Conservation (phyloP, 2,113 vertebrate species). For the Aegypius monachus region DNA sequence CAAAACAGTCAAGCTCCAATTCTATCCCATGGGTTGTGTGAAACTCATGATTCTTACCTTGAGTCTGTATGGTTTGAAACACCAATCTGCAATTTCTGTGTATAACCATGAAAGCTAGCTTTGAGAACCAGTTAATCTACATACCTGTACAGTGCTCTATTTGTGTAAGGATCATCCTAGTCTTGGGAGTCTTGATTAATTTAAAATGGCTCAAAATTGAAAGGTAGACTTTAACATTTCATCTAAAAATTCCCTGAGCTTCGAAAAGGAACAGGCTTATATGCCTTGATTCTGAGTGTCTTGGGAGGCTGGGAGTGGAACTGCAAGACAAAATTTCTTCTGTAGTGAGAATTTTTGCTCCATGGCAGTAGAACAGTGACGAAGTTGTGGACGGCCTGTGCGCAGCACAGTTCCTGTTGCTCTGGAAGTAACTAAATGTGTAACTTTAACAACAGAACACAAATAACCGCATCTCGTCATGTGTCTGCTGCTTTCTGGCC, state of each 20-base stretch:
- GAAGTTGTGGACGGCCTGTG: background rate
- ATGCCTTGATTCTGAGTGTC: background rate
- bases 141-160: background rate
- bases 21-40: background rate
- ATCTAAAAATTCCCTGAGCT: background rate
- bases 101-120: background rate
- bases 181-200: background rate
- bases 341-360: background rate
- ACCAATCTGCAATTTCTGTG: background rate
- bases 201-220: background rate
- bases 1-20: rapidly evolving
- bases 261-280: background rate
- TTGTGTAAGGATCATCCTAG: background rate
- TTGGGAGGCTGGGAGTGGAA: background rate
- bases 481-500: background rate
- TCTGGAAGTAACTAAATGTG: background rate
- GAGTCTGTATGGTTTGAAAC: background rate
- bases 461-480: background rate
- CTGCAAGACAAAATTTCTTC: background rate
- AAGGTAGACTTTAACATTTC: background rate
- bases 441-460: background rate
- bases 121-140: background rate
- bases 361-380: background rate
- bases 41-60: background rate
- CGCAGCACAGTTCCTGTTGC: background rate